Evolutionary conservation across 2,113 vertebrate genomes (phyloP).

Genomic region (Pipa parva): DNA sequence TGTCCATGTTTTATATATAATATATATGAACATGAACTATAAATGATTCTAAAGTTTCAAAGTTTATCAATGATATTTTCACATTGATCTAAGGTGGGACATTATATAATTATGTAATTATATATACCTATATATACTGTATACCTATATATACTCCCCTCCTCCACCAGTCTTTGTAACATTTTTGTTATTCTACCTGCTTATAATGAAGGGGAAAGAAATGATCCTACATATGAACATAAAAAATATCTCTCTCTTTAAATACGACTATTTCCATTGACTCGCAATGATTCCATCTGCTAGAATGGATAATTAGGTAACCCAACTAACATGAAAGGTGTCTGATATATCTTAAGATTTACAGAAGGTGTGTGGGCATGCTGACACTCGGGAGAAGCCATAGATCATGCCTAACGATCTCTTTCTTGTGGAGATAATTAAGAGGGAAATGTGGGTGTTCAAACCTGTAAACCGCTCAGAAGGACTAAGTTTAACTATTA

Average conservation of each 20-base stretch:
- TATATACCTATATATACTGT: no score
- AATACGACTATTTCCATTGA: conserved; percentile 11
- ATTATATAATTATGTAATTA: no score
- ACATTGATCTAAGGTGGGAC: no score
- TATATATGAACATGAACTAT: no score
- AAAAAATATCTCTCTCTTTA: conserved; percentile 22
- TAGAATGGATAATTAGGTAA: conserved; percentile 59
- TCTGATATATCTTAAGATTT: conserved; percentile 57
- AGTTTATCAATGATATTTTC: no score
- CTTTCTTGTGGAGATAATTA: conserved; percentile 76
- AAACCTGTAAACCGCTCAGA: conserved; percentile 59
- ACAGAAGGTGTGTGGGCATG: conserved; percentile 74
- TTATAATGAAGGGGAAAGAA: not conserved
- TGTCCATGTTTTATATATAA: no score
- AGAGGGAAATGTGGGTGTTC: conserved; percentile 70
- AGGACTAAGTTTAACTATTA: conserved; percentile 63
- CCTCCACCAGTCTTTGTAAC: no score
- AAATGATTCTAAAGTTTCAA: no score
- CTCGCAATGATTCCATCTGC: conserved; percentile 16
- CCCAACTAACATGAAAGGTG: conserved; percentile 57
- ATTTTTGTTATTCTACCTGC: no score
- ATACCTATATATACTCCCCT: no score
- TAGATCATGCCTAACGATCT: conserved; percentile 73
- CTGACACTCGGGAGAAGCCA: conserved; percentile 69
- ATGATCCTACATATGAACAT: not conserved